Percentiles rank a stretch among this genome's conserved stretches.
These are phyloP conservation scores for Astropecten irregularis DNA, from an alignment of 53 echinoderm and acorn worm species.

Conservation along the genomic window DNA sequence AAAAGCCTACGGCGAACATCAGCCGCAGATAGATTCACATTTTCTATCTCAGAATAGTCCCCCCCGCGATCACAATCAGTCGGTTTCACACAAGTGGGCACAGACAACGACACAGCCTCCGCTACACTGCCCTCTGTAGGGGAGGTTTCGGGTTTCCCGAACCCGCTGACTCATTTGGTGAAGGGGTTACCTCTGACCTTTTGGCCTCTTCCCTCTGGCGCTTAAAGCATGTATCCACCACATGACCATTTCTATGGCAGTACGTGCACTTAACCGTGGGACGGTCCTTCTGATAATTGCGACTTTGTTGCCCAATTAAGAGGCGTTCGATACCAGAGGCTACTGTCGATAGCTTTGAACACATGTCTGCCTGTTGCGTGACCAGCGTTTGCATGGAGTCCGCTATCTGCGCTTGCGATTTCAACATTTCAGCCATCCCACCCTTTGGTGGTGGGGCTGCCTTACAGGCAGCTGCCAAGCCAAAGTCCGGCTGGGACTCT, in stretches of 20 bases:
- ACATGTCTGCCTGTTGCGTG: neutral
- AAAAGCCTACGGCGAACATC: conserved; percentile 8
- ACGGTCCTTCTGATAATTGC: neutral
- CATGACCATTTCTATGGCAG: neutral
- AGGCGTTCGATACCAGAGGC: conserved; percentile 1
- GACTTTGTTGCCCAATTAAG: neutral
- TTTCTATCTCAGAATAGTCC: neutral
- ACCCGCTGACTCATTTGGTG: neutral
- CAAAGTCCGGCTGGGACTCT: neutral
- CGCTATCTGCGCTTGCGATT: neutral
- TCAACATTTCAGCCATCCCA: neutral
- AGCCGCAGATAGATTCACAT: neutral
- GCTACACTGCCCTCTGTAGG: conserved; percentile 32
- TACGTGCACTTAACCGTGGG: neutral
- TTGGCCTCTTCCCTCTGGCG: conserved; percentile 44
- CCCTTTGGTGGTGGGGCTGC: neutral
- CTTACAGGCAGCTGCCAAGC: neutral
- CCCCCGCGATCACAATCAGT: neutral
- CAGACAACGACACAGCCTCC: neutral
- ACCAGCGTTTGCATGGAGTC: neutral
- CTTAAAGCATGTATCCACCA: conserved; percentile 7
- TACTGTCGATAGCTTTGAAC: neutral
- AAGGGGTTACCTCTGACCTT: neutral
- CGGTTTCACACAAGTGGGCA: neutral
- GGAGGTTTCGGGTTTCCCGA: neutral